A percentile compares a stretch with the other conserved stretches of the same genome.
These are phyloP conservation scores for Syritta pipiens DNA, from an alignment of 2,888 invertebrate genomes.

Conservation along the genomic window DNA sequence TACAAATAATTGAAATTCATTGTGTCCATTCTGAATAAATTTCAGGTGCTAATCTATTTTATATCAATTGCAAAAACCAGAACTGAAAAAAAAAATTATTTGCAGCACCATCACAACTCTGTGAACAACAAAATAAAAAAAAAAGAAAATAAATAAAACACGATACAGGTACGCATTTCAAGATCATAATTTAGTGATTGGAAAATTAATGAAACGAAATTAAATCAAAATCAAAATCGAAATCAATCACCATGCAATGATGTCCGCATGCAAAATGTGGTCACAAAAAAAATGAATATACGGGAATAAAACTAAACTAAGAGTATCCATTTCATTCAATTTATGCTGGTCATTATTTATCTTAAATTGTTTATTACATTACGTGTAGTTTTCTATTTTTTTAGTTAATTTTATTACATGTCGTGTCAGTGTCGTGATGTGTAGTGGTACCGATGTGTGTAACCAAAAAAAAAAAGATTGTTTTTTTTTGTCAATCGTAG, in stretches of 20 bases:
- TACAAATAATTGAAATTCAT: background rate
- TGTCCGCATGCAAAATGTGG: conserved; percentile 40
- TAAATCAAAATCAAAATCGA: conserved; percentile 15
- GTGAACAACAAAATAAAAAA: background rate
- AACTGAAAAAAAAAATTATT: background rate
- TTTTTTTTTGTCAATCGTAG: conserved; percentile 1
- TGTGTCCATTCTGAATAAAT: background rate
- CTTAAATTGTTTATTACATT: conserved; percentile 40
- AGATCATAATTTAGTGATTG: background rate
- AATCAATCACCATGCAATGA: conserved; percentile 50
- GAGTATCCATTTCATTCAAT: conserved; percentile 55
- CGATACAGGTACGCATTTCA: background rate
- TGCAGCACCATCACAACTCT: conserved; percentile 31
- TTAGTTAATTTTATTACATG: conserved; percentile 7
- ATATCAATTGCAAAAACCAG: background rate
- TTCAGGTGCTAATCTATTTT: too few species aligned
- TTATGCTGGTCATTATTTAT: conserved; percentile 64
- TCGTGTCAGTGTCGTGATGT: conserved; percentile 3
- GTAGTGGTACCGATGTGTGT: conserved; percentile 11
- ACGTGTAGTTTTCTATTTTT: too few species aligned
- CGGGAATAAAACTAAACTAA: conserved; percentile 33
- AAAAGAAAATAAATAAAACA: too few species aligned
- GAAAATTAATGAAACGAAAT: conserved; percentile 13
- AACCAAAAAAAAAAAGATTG: conserved; percentile 20
- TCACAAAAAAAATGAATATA: conserved; percentile 3